Conservation (phyloP, 1,140 invertebrate species). For the Hesperophylax magnus region DNA sequence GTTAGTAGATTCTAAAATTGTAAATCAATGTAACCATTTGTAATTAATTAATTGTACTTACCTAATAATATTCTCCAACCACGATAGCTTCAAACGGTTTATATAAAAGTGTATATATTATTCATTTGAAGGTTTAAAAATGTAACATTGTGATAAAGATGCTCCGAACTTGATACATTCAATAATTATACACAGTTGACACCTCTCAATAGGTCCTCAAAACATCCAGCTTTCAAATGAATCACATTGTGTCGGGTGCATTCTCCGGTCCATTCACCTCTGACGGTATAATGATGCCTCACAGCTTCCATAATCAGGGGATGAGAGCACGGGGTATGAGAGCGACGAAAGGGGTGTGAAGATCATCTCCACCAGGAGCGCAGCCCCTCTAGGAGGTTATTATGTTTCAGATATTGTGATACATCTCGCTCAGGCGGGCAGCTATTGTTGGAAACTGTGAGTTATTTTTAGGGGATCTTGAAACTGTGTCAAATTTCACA, state of each 20-base stretch:
- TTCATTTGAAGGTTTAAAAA: no score
- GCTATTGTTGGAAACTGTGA: background rate
- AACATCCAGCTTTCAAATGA: slow-evolving; percentile 3
- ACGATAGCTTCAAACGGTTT: no score
- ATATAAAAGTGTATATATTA: no score
- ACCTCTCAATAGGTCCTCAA: slow-evolving; percentile 31
- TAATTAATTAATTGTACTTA: no score
- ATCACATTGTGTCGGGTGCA: slow-evolving; percentile 34
- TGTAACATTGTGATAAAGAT: no score
- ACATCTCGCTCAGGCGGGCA: background rate
- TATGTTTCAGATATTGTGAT: slow-evolving; percentile 32
- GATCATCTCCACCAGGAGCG: slow-evolving; percentile 10
- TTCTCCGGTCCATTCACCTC: slow-evolving; percentile 29
- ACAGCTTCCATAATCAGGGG: slow-evolving; percentile 50
- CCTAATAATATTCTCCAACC: no score
- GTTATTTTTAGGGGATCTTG: background rate
- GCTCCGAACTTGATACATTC: background rate
- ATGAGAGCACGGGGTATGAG: slow-evolving; percentile 20
- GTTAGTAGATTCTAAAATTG: no score
- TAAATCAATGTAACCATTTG: no score
- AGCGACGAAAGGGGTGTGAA: slow-evolving; percentile 45
- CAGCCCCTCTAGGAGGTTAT: slow-evolving; percentile 25
- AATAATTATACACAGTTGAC: slow-evolving; percentile 1
- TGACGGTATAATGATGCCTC: slow-evolving; percentile 51
- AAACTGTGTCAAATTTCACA: background rate